Percentiles rank a stretch among this genome's conserved stretches.
Conservation (phyloP, 2,113 vertebrate species). For the Zosterops japonicus region DNA sequence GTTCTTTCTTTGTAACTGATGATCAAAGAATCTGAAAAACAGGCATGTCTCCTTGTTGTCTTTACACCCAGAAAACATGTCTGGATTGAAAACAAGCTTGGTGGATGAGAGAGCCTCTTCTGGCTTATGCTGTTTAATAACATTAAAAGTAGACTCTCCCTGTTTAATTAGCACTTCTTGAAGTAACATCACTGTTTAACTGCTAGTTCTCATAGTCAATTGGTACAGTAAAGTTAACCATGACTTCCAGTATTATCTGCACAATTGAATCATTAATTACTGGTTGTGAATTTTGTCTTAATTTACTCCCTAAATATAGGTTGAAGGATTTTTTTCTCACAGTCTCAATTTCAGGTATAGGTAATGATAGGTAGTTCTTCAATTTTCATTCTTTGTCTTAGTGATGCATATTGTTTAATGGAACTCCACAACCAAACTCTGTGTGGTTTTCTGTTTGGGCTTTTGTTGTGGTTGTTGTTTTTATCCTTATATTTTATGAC, state of each 20-base stretch:
- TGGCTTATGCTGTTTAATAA: background rate
- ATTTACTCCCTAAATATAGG: background rate
- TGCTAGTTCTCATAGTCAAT: background rate
- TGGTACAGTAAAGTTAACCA: background rate
- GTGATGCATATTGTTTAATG: background rate
- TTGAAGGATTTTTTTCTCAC: background rate
- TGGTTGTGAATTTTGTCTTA: background rate
- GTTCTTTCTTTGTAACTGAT: background rate
- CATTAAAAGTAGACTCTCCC: background rate
- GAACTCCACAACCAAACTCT: background rate
- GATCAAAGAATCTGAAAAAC: slow-evolving; percentile 20
- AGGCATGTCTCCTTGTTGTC: background rate
- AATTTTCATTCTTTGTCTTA: background rate
- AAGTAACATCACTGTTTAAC: background rate
- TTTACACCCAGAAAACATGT: background rate
- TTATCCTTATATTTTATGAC: background rate
- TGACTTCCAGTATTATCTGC: background rate
- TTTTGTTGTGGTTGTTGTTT: background rate
- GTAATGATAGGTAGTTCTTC: background rate
- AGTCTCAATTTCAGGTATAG: background rate
- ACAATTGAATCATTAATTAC: background rate
- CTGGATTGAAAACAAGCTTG: background rate
- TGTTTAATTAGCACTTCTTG: slow-evolving; percentile 6
- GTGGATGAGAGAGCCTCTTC: background rate
- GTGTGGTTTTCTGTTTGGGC: background rate